Conservation (phyloP, 1,140 invertebrate species). For the Hermetia illucens region DNA sequence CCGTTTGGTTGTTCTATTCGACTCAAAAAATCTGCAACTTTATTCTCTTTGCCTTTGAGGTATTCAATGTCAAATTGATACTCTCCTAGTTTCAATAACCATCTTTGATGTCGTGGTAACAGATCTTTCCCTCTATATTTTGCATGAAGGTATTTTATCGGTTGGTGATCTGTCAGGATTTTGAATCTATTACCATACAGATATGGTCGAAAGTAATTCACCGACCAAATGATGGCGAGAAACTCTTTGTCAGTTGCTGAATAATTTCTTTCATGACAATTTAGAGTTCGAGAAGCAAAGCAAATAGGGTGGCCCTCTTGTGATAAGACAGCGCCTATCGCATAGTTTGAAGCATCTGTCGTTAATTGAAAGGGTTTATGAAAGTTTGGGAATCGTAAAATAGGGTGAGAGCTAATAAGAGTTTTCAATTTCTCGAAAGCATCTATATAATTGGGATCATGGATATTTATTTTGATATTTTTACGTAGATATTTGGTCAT, state of each 20-base stretch:
- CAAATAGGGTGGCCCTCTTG: constrained; percentile 8
- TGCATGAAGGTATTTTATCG: too few relatives aligned
- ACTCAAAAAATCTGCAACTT: constrained; percentile 5
- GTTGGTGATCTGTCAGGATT: too few relatives aligned
- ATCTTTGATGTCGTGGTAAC: not conserved
- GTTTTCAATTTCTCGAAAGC: constrained; percentile 6
- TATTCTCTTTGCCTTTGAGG: constrained; percentile 8
- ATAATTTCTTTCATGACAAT: constrained; percentile 3
- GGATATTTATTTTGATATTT: constrained; percentile 1
- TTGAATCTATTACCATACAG: too few relatives aligned
- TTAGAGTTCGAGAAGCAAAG: constrained; percentile 6
- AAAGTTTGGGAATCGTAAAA: constrained; percentile 2
- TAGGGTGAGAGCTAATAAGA: constrained; percentile 3
- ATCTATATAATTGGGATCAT: constrained; percentile 1
- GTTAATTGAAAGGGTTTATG: constrained; percentile 4
- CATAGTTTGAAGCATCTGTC: constrained; percentile 4
- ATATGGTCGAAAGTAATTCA: too few relatives aligned
- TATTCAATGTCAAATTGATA: constrained; percentile 8
- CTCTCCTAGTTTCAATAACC: constrained; percentile 2
- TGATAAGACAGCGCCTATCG: not conserved
- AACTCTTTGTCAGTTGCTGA: too few relatives aligned
- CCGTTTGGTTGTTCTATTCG: constrained; percentile 1
- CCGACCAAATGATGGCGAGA: too few relatives aligned
- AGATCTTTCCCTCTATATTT: constrained; percentile 7
- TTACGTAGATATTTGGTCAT: constrained; percentile 5